Percentiles rank a stretch among this genome's conserved stretches.
These are phyloP conservation scores for Drosophila grimshawi DNA, from an alignment of 1,140 invertebrate genomes.

Conservation along the genomic window DNA sequence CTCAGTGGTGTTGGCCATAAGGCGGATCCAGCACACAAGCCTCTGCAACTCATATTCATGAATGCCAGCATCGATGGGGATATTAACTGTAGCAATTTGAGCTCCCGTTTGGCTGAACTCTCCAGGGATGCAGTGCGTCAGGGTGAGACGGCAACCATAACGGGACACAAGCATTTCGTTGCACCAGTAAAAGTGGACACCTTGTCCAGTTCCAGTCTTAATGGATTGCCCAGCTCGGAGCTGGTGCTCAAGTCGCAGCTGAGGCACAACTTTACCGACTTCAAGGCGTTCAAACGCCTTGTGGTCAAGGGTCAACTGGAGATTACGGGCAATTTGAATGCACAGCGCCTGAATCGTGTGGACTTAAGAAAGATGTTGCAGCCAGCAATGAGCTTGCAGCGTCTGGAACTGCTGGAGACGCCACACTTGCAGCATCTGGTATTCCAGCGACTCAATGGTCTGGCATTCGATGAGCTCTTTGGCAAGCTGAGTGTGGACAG, in stretches of 20 bases:
- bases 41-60: slow-evolving; percentile 66
- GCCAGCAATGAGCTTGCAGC: slow-evolving; percentile 53
- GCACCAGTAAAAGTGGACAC: slow-evolving; percentile 42
- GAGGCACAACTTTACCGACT: slow-evolving; percentile 25
- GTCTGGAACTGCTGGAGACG: slow-evolving; percentile 42
- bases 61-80: slow-evolving; percentile 54
- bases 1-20: slow-evolving; percentile 10
- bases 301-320: slow-evolving; percentile 33
- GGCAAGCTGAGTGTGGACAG: slow-evolving; percentile 25
- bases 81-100: slow-evolving; percentile 51
- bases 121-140: slow-evolving; percentile 56
- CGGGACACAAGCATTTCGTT: slow-evolving; percentile 60
- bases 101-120: slow-evolving; percentile 49
- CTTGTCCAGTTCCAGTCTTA: slow-evolving; percentile 36
- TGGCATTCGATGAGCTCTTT: slow-evolving; percentile 65
- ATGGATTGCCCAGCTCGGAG: slow-evolving; percentile 41
- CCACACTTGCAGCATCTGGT: slow-evolving; percentile 44
- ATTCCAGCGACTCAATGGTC: slow-evolving; percentile 62
- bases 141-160: slow-evolving; percentile 57
- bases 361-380: slow-evolving; percentile 47
- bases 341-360: slow-evolving; percentile 49
- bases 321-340: slow-evolving; percentile 27
- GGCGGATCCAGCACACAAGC: not conserved
- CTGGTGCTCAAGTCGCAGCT: slow-evolving; percentile 47
- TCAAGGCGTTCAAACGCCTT: slow-evolving; percentile 41